These are phyloP conservation scores for Dicerorhinus sumatrensis DNA, from an alignment of 2,113 vertebrate species.

Conservation along the genomic window DNA sequence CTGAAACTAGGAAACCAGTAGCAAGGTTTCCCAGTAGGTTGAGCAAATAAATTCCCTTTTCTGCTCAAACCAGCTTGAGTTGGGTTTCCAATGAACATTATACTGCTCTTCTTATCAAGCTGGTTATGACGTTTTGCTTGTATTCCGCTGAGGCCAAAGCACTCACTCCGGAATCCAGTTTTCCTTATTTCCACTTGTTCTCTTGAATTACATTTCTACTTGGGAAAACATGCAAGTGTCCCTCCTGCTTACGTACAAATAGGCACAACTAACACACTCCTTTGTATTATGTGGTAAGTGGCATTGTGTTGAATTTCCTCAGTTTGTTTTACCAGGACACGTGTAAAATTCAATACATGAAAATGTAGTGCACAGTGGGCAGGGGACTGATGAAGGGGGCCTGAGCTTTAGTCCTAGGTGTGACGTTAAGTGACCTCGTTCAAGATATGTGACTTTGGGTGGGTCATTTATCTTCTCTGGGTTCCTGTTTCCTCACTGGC, in stretches of 20 bases:
- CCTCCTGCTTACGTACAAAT: background rate
- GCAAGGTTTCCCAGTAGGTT: background rate
- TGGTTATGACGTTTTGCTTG: background rate
- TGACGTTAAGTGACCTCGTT: background rate
- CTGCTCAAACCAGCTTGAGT: background rate
- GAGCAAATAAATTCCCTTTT: background rate
- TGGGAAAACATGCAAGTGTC: background rate
- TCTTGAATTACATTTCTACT: slow-evolving; percentile 7
- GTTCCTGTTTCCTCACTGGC: background rate
- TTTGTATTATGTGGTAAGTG: background rate
- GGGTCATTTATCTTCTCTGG: background rate
- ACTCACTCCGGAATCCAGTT: background rate
- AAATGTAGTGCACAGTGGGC: background rate
- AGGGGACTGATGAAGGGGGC: background rate
- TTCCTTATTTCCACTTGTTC: slow-evolving; percentile 19
- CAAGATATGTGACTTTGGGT: background rate
- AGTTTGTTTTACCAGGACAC: background rate
- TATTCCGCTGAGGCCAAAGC: background rate
- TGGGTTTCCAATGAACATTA: background rate
- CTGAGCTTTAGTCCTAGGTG: background rate
- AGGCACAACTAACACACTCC: background rate
- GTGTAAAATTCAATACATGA: background rate
- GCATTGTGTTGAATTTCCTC: background rate
- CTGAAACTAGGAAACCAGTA: background rate
- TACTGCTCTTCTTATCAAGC: background rate